A percentile compares a stretch with the other conserved stretches of the same genome.
Conservation (phyloP, 1,140 invertebrate species). For the Brachionus rotundiformis region DNA sequence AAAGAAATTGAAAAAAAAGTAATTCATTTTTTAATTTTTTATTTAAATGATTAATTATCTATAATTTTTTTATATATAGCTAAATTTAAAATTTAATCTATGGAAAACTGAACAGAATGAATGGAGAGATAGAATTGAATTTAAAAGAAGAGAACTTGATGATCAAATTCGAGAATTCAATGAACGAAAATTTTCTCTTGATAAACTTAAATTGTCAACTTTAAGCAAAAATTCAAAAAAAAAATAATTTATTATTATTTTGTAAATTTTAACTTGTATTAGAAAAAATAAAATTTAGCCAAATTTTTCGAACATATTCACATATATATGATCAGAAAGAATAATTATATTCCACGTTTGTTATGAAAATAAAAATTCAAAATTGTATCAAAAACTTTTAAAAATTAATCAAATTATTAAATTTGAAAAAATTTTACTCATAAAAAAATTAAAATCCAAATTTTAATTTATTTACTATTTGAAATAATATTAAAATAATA, state of each 20-base stretch:
- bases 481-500: no score
- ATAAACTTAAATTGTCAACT: slow-evolving; percentile 42
- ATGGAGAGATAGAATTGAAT: slow-evolving; percentile 41
- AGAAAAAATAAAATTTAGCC: neutral
- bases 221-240: slow-evolving; percentile 42
- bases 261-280: slow-evolving; percentile 20
- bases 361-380: no score
- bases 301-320: no score
- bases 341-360: no score
- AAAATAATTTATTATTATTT: neutral
- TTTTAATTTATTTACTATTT: no score
- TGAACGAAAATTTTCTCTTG: slow-evolving; percentile 34
- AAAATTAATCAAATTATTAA: no score
- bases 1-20: slow-evolving; percentile 91
- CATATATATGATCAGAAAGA: no score
- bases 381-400: no score
- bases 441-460: no score
- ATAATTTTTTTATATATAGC: neutral
- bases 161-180: slow-evolving; percentile 47
- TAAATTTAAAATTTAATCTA: slow-evolving; percentile 16
- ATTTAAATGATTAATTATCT: neutral
- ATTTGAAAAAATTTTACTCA: no score
- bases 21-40: neutral
- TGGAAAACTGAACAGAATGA: slow-evolving; percentile 43
- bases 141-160: slow-evolving; percentile 22